Conservation (phyloP, 1,140 invertebrate species). For the Temnothorax longispinosus region DNA sequence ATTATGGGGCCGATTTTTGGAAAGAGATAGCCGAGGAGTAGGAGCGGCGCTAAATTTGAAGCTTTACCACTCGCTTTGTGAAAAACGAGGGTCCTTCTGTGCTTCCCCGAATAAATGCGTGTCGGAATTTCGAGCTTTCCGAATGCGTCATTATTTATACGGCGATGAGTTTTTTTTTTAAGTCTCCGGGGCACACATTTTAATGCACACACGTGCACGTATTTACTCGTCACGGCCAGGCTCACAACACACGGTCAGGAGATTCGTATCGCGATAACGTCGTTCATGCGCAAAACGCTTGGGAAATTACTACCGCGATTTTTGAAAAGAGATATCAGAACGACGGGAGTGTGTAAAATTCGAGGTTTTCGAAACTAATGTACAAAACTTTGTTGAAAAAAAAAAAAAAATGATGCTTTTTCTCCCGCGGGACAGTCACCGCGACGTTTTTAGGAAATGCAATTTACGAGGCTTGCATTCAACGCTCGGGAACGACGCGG, state of each 20-base stretch:
- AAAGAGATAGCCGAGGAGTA: conserved; percentile 10
- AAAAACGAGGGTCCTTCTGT: neutral
- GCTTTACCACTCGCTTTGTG: neutral
- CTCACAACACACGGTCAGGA: neutral
- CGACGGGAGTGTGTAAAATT: neutral
- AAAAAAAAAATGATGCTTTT: neutral
- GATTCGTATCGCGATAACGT: conserved; percentile 15
- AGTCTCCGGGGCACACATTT: neutral
- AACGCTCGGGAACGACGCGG: neutral
- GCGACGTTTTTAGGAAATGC: neutral
- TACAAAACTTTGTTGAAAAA: conserved; percentile 5
- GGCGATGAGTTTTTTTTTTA: neutral
- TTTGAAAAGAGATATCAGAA: conserved; percentile 26
- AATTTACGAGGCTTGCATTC: conserved; percentile 33
- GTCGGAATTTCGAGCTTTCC: conserved; percentile 8
- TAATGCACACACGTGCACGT: neutral
- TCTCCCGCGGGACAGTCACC: neutral
- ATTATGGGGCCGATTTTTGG: conserved; percentile 20
- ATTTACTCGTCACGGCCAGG: neutral
- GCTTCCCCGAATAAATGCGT: conserved; percentile 1
- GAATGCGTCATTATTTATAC: conserved; percentile 23
- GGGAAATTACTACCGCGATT: conserved; percentile 16
- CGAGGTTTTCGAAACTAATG: neutral
- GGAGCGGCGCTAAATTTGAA: neutral
- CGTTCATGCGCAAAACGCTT: neutral